Base-by-base conservation (phyloP, 2,113 vertebrate species). In the Melanotaenia duboulayi region DNA sequence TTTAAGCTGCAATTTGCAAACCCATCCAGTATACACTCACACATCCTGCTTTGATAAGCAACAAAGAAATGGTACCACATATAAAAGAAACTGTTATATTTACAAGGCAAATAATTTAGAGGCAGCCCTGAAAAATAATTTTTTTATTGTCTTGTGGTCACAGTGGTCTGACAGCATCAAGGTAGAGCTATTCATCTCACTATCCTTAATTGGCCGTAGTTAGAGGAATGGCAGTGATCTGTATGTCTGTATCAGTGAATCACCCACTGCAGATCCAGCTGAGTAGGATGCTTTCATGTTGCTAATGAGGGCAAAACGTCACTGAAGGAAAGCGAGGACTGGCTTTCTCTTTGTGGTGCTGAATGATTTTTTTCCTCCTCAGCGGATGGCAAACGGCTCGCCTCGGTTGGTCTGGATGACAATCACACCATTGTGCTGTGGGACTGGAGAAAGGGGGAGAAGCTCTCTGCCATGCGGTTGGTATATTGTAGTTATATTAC, bases 361-460 rank as follows among this genome's bases (percentile, higher is more conserved):
- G n/a, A 87, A 49, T 22, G 57, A 20, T 72, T 84, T 79, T 69
- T 62, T 55, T 39, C 63, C 51, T 83, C 85, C 87, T 25, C 87
- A 99, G 98, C 95, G 75, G 97, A 99, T 83, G 98, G 97, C 59
- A 99, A 98, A 84, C 95, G 97, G 2, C 89, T 99, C 88, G 96
- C 95, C 64, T 97, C 97, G 4, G 97, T 97, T 82, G 98, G 97
- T 59, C 96, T 99, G 85, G 97, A 99, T 82, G 97, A 99, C 71
- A 95, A 93, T 92, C 97, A 99, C 84, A 96, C 95, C 60, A 70
- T 99, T 84, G 94, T 98, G 63, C 93, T 99, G 28, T 99, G 98
- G 98, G 98, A 99, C 49, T 99, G 97, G 98, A 98, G 95, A 80
- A 98, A 97, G 81, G 98, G 98, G 81, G 97, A 99, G 88, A 98